phyloP scores from a whole-genome alignment of 2,113 vertebrate genomes.

The Odocoileus virginianus region DNA sequence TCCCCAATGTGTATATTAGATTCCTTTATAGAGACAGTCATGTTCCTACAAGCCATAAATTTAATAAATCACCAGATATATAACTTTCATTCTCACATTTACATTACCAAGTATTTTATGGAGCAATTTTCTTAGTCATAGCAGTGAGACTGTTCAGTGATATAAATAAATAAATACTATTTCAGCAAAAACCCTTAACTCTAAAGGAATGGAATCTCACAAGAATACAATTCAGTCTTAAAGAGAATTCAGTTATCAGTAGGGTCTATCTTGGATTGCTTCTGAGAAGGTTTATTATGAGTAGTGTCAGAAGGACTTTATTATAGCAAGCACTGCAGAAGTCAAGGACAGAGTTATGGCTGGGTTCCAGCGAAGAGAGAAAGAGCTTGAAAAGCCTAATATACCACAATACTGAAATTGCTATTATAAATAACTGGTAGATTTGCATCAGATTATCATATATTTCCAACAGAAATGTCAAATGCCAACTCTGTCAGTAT shows the following conservation, averaged over 20 bases:
- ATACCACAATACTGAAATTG: not conserved
- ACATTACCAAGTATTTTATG: slow-evolving; percentile 61
- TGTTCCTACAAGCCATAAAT: slow-evolving; percentile 55
- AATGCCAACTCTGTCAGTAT: not conserved
- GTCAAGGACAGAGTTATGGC: not conserved
- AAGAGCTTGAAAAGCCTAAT: not conserved
- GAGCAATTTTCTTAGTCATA: slow-evolving; percentile 54
- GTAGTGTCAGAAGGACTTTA: slow-evolving; percentile 40
- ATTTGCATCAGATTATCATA: slow-evolving; percentile 30
- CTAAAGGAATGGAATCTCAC: not conserved
- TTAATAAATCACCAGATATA: slow-evolving; percentile 46
- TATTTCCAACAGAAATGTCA: slow-evolving; percentile 30
- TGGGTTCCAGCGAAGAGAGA: not conserved
- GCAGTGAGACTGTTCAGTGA: slow-evolving; percentile 7
- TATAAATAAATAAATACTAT: slow-evolving; percentile 38
- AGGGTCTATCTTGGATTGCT: not conserved
- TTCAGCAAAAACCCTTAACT: slow-evolving; percentile 23
- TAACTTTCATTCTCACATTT: slow-evolving; percentile 61
- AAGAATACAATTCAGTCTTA: slow-evolving; percentile 18
- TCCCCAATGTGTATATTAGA: slow-evolving; percentile 37
- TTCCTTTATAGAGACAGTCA: slow-evolving; percentile 47
- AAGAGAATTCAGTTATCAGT: slow-evolving; percentile 2
- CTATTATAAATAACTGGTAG: slow-evolving; percentile 25
- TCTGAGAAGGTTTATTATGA: slow-evolving; percentile 28
- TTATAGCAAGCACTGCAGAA: slow-evolving; percentile 27